These are phyloP conservation scores for Circaetus gallicus DNA, from an alignment of 2,113 vertebrate genomes.

Conservation along the genomic window DNA sequence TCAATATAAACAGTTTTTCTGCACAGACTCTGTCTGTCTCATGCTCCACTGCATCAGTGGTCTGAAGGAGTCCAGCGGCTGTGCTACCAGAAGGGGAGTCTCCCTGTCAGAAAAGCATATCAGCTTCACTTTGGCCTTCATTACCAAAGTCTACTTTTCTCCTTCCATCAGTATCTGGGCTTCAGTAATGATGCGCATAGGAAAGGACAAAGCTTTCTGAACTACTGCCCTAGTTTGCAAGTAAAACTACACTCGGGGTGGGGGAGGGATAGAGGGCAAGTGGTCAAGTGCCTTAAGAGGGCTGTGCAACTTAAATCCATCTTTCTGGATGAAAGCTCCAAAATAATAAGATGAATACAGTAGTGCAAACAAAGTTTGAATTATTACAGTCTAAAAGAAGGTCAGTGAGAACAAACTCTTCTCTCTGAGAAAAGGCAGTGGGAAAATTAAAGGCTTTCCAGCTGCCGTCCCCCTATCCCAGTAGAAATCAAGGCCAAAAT, in stretches of 20 bases:
- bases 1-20: neutral
- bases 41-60: neutral
- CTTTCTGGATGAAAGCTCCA: conserved; percentile 49
- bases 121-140: neutral
- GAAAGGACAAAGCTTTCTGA: conserved; percentile 13
- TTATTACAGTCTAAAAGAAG: conserved; percentile 4
- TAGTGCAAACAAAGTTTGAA: neutral
- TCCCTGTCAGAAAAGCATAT: neutral
- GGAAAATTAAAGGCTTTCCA: conserved; percentile 28
- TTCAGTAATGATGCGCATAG: neutral
- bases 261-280: neutral
- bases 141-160: neutral
- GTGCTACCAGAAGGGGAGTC: neutral
- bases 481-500: conserved; percentile 1
- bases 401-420: conserved; percentile 11
- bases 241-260: neutral
- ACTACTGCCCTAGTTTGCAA: conserved; percentile 47
- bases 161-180: neutral
- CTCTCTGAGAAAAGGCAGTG: neutral
- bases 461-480: neutral
- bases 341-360: conserved; percentile 34
- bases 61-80: neutral
- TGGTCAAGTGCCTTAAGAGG: neutral
- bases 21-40: neutral
- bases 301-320: conserved; percentile 13